Percentiles rank a stretch among this genome's conserved stretches.
Evolutionary conservation across 2,888 invertebrate species (phyloP).

Genomic region (Pammene fasciana): DNA sequence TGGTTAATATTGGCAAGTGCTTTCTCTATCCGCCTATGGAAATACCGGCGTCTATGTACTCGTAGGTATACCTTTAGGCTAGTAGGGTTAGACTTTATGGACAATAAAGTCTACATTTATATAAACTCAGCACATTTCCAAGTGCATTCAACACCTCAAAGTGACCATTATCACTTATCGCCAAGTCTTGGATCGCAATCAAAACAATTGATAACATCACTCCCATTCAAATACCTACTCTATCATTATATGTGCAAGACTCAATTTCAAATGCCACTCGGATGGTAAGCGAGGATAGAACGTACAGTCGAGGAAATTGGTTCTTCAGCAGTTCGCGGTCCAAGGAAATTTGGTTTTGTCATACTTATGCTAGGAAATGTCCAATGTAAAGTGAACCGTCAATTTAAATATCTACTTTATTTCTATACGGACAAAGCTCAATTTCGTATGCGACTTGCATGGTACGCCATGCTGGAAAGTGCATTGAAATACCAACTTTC

Average conservation of each 20-base stretch:
- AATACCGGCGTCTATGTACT: too few species aligned
- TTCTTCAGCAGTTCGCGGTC: too few species aligned
- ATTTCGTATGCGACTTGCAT: not conserved
- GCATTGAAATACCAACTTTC: constrained; percentile 4
- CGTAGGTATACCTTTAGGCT: too few species aligned
- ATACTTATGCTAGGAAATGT: too few species aligned
- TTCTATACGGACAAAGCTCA: not conserved
- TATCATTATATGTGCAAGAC: not conserved
- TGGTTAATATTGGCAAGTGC: too few species aligned
- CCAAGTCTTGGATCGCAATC: constrained; percentile 25
- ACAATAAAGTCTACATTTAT: too few species aligned
- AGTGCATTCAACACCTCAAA: constrained; percentile 14
- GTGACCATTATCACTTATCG: constrained; percentile 27
- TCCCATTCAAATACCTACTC: not conserved
- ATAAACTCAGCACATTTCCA: not conserved
- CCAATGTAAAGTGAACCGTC: too few species aligned
- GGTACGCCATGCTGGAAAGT: not conserved
- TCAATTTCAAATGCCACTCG: not conserved
- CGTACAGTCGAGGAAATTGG: too few species aligned
- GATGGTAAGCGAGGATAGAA: not conserved
- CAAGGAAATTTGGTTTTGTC: too few species aligned
- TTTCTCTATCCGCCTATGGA: too few species aligned
- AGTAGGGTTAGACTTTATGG: too few species aligned
- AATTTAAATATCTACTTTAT: not conserved
- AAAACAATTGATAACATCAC: constrained; percentile 34